A percentile compares a stretch with the other conserved stretches of the same genome.
Conservation (phyloP, 2,888 invertebrate genomes). For the Gnatocerus cornutus region DNA sequence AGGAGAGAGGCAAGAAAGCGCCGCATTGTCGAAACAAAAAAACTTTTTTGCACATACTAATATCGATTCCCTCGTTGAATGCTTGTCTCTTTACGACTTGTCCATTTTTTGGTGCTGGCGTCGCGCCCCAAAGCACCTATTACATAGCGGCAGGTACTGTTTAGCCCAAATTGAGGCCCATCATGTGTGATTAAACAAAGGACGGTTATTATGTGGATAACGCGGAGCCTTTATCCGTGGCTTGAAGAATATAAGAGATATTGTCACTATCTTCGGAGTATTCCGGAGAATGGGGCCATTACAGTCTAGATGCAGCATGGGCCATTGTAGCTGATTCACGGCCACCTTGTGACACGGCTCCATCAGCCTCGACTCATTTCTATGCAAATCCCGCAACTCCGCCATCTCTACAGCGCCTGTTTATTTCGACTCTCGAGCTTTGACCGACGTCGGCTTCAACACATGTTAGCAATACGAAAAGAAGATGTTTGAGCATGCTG, state of each 20-base stretch:
- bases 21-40: neutral
- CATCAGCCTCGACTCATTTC: constrained; percentile 70
- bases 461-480: neutral
- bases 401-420: constrained; percentile 40
- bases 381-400: constrained; percentile 67
- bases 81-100: neutral
- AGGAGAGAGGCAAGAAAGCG: constrained; percentile 29
- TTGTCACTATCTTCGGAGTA: constrained; percentile 47
- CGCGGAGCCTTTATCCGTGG: constrained; percentile 38
- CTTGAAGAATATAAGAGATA: constrained; percentile 47
- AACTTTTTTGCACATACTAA: neutral
- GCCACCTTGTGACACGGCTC: constrained; percentile 71
- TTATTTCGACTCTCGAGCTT: constrained; percentile 37
- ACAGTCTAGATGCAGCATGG: constrained; percentile 53
- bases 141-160: constrained; percentile 25
- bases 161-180: constrained; percentile 31
- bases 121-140: constrained; percentile 16
- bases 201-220: constrained; percentile 40
- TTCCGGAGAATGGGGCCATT: constrained; percentile 51
- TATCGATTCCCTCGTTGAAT: neutral
- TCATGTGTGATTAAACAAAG: constrained; percentile 41
- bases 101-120: constrained; percentile 7
- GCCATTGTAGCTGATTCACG: constrained; percentile 68
- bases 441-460: constrained; percentile 19
- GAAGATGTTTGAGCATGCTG: no score